Evolutionary conservation across 1,140 invertebrate species (phyloP).

Genomic region (Holotrichia oblita): DNA sequence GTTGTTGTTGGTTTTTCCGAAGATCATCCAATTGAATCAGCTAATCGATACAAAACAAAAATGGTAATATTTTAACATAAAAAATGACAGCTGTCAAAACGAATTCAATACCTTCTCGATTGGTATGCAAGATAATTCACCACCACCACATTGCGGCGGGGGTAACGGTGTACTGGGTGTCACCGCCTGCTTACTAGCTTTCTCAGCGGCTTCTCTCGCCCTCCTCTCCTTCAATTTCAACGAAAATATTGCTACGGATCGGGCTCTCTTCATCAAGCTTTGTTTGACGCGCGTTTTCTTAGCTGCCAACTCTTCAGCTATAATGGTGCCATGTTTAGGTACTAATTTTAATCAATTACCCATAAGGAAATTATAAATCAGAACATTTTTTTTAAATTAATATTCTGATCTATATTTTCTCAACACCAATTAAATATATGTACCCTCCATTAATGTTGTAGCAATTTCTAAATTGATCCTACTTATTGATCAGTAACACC

Average conservation of each 20-base stretch:
- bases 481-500: too few species aligned
- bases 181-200: slow-evolving; percentile 62
- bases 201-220: slow-evolving; percentile 75
- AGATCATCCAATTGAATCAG: slow-evolving; percentile 75
- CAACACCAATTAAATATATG: too few species aligned
- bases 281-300: slow-evolving; percentile 77
- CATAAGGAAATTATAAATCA: too few species aligned
- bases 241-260: slow-evolving; percentile 84
- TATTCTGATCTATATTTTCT: too few species aligned
- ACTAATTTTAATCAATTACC: too few species aligned
- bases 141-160: slow-evolving; percentile 73
- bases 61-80: slow-evolving; percentile 30
- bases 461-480: too few species aligned
- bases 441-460: too few species aligned
- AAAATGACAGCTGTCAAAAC: too few species aligned
- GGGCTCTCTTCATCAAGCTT: slow-evolving; percentile 79
- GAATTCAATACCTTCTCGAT: slow-evolving; percentile 80
- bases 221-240: slow-evolving; percentile 78
- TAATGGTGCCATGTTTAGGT: too few species aligned
- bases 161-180: slow-evolving; percentile 60
- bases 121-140: slow-evolving; percentile 82
- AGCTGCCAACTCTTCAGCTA: slow-evolving; percentile 69
- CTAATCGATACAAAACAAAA: slow-evolving; percentile 58
- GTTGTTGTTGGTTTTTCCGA: slow-evolving; percentile 51
- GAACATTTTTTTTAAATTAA: too few species aligned